phyloP scores from a whole-genome alignment of 2,113 vertebrate genomes.

The Choloepus hoffmanni region DNA sequence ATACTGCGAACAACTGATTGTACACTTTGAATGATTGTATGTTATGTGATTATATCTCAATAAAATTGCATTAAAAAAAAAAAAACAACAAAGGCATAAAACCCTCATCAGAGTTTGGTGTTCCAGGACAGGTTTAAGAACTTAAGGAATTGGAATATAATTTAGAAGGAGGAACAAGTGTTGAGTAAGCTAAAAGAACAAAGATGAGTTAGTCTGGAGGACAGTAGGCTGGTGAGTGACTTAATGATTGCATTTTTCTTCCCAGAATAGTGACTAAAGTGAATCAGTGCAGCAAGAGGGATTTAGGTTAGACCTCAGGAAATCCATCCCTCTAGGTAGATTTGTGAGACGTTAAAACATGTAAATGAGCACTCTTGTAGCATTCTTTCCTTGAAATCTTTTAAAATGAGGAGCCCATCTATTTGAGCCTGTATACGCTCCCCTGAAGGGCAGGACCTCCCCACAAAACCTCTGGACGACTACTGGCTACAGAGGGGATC shows the following conservation, averaged over 20 bases:
- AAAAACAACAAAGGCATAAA: no score
- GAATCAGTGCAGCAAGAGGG: not conserved
- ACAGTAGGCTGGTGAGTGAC: not conserved
- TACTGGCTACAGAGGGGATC: no score
- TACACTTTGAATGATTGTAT: no score
- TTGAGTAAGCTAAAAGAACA: not conserved
- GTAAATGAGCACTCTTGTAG: not conserved
- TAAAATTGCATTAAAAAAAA: no score
- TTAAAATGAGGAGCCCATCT: no score
- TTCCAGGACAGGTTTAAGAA: not conserved
- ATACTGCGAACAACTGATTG: no score
- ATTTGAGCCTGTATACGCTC: no score
- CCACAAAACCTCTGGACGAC: no score
- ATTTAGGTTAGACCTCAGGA: not conserved
- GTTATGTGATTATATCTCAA: no score
- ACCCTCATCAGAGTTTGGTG: not conserved
- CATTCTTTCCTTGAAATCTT: not conserved
- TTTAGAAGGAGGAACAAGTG: not conserved
- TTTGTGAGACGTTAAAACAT: not conserved
- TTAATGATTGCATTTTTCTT: not conserved
- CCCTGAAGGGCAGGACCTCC: no score
- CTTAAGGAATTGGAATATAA: not conserved
- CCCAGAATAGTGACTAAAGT: not conserved
- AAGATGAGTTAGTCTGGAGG: not conserved
- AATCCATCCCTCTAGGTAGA: not conserved